These are phyloP conservation scores for Oncorhynchus tshawytscha DNA, from an alignment of 2,113 vertebrate species.

Conservation along the genomic window DNA sequence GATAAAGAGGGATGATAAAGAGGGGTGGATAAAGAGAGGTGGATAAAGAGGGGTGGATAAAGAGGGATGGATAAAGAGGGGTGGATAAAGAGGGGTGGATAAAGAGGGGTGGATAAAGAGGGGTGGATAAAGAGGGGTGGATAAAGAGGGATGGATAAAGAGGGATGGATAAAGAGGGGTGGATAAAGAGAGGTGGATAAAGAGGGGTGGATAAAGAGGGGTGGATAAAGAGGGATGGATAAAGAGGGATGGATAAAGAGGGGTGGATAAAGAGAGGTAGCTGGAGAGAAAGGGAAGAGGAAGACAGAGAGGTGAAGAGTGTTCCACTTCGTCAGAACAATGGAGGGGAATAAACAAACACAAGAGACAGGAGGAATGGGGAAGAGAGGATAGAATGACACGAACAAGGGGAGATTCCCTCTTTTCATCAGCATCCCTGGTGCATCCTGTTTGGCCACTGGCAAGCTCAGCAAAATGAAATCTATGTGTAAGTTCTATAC, in stretches of 20 bases:
- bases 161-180: too few relatives aligned
- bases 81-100: not conserved
- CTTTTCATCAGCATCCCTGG: not conserved
- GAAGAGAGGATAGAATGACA: not conserved
- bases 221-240: not conserved
- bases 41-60: too few relatives aligned
- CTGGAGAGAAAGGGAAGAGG: not conserved
- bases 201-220: too few relatives aligned
- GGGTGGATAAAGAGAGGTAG: not conserved
- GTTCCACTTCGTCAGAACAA: not conserved
- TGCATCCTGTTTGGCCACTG: slow-evolving; percentile 8
- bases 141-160: not conserved
- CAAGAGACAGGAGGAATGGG: not conserved
- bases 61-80: too few relatives aligned
- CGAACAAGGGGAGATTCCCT: not conserved
- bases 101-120: not conserved
- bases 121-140: too few relatives aligned
- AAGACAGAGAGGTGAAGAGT: not conserved
- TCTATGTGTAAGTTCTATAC: not conserved
- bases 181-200: too few relatives aligned
- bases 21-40: too few relatives aligned
- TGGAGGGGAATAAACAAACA: not conserved
- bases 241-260: too few relatives aligned
- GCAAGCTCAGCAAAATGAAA: slow-evolving; percentile 5
- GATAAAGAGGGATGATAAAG: too few relatives aligned